Evolutionary conservation across 2,797 vertebrate genomes (phyloP), one percentile per base, ranked within the genome.

Genomic region (Botia almorhae): DNA sequence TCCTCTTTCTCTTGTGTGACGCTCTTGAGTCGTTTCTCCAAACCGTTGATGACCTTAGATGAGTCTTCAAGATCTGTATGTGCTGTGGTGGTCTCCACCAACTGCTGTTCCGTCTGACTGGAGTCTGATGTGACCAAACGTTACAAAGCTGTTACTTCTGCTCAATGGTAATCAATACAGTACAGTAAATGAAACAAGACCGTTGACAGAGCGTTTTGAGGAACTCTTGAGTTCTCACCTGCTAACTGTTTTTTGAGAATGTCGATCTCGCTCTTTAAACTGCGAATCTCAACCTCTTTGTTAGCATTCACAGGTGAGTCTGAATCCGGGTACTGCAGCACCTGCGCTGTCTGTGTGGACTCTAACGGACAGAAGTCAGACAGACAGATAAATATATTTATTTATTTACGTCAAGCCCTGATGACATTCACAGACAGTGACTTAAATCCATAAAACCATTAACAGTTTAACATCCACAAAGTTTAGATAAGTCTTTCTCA

Each of bases 271-370:
- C 94, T 97, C 91, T 97, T 98, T 84, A 99, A 93, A 84, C 92
- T 95, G 90, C 95, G 94, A 86, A 99, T 98, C 94, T 99, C 98
- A 87, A 95, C 91, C 90, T 99, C 98, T 91, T 95, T 98, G 93
- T 92, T 98, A 64, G 92, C 84, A 80, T 88, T 93, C 84, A 93
- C 76, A 8, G 96, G 95, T 3, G 94, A 94, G 76, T 97, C 97
- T 0, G 93, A 93, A 46, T 94, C 90, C 13, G 95, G 93, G 88
- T 97, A 94, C 84, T 99, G 97, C 48, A 98, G 89, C 14, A 95
- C 95, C 90, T 99, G 98, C 33, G 98, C 96, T 0, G 98, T 95
- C 91, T 98, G 96, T 0, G 96, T 98, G 26, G 97, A 96, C 85
- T 99, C 97, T 99, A 89, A 13, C 17, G 50, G 43, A 63, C 67